A percentile compares a stretch with the other conserved stretches of the same genome.
These are phyloP conservation scores for Vanessa atalanta DNA, from an alignment of 1,140 invertebrate species.

Conservation along the genomic window DNA sequence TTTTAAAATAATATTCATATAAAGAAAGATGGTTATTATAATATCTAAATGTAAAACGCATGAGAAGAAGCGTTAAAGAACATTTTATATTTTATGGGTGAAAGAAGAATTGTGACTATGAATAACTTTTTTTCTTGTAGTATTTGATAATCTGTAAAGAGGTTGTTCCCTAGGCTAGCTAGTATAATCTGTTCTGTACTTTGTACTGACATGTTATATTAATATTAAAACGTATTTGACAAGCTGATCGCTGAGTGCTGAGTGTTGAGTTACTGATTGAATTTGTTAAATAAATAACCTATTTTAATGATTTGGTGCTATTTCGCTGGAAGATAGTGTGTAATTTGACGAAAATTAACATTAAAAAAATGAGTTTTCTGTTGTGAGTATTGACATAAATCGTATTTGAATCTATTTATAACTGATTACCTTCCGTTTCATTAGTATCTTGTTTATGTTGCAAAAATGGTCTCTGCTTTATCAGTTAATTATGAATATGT, in stretches of 20 bases:
- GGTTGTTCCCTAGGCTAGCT: no score
- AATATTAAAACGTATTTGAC: conserved; percentile 28
- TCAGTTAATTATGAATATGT: background rate
- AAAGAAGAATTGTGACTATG: no score
- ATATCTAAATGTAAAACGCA: no score
- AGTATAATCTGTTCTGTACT: no score
- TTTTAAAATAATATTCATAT: background rate
- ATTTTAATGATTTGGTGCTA: conserved; percentile 67
- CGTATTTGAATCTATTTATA: conserved; percentile 39
- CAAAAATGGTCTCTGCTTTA: background rate
- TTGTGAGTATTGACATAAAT: conserved; percentile 62
- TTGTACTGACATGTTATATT: background rate
- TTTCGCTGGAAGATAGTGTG: conserved; percentile 42
- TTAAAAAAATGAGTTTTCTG: conserved; percentile 73
- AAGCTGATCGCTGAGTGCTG: background rate
- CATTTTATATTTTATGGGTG: no score
- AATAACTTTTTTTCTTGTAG: no score
- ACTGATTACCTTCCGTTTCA: conserved; percentile 18
- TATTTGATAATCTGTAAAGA: no score
- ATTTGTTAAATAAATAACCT: conserved; percentile 37
- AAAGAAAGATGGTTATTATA: no score
- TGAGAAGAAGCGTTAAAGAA: no score
- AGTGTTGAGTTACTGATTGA: conserved; percentile 21
- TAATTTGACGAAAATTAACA: conserved; percentile 36
- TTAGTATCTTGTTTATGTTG: conserved; percentile 63